Evolutionary conservation across 2,113 vertebrate species (phyloP), one percentile per base, ranked within the genome.

Genomic region (Pomatostomus ruficeps): DNA sequence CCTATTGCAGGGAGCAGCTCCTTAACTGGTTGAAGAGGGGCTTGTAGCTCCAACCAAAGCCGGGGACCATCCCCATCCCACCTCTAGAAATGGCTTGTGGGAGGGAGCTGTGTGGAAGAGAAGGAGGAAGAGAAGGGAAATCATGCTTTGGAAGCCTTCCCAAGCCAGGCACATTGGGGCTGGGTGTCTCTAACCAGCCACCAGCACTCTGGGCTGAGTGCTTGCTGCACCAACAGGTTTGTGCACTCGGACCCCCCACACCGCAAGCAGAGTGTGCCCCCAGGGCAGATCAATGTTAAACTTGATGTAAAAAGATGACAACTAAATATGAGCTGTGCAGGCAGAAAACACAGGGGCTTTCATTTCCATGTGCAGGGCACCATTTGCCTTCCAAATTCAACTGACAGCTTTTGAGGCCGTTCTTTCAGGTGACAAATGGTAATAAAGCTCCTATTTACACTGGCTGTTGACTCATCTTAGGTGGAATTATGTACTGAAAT

Each of bases 401-500:
- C 91, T 92, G 91, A 94, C 86, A 97, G 97, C 85, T 97, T 97
- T 97, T 95, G 92, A 93, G 95, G 94, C 93, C 40, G 51, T 67
- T 87, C 95, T 96, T 91, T 96, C 89, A 93, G 94, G 94, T 96
- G 97, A 98, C 96, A 97, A 96, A 96, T 91, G 95, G 86, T 38
- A 97, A 90, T 95, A 95, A 94, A 95, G 92, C 93, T 93, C 88
- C 92, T 97, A 80, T 98, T 97, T 97, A 92, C 95, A 52, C 51
- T 97, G 96, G 81, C 77, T 98, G 90, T 97, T 98, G 98, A 98
- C 97, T 98, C 97, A 96, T 97, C 95, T 96, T 96, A 97, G 97
- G 97, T 97, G 95, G 97, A 98, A 98, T 97, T 98, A 97, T 96
- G 96, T 97, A 97, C 95, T 66, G 96, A 98, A 97, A 97, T 98